These are phyloP conservation scores for Guaruba guarouba DNA, from an alignment of 2,113 vertebrate genomes.

Conservation along the genomic window DNA sequence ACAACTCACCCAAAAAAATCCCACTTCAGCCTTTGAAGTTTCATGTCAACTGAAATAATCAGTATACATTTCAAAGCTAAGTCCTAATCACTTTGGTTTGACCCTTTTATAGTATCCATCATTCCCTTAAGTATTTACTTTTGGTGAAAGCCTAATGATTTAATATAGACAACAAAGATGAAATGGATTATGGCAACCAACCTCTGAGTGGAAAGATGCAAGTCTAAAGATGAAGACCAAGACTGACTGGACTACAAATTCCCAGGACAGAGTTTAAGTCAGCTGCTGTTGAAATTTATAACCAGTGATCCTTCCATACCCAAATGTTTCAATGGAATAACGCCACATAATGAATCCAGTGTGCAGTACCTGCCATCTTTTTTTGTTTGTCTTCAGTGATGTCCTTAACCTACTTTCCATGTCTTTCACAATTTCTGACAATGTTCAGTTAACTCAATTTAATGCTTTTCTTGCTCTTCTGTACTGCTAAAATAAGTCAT, in stretches of 20 bases:
- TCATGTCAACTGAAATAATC: background rate
- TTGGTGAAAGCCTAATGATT: background rate
- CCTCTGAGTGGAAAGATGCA: background rate
- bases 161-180: background rate
- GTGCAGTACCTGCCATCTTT: background rate
- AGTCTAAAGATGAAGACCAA: background rate
- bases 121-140: background rate
- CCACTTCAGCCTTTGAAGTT: background rate
- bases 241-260: background rate
- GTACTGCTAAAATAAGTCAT: background rate
- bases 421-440: background rate
- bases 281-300: rapidly evolving
- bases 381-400: background rate
- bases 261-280: background rate
- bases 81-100: background rate
- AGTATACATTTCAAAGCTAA: background rate
- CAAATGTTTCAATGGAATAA: background rate
- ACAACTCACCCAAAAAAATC: background rate
- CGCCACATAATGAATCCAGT: background rate
- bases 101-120: background rate
- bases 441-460: background rate
- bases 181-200: background rate
- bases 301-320: background rate
- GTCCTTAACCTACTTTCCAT: background rate
- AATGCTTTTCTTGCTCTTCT: background rate